phyloP scores from a whole-genome alignment of 2,888 invertebrate genomes.

The Trimorus sp. region DNA sequence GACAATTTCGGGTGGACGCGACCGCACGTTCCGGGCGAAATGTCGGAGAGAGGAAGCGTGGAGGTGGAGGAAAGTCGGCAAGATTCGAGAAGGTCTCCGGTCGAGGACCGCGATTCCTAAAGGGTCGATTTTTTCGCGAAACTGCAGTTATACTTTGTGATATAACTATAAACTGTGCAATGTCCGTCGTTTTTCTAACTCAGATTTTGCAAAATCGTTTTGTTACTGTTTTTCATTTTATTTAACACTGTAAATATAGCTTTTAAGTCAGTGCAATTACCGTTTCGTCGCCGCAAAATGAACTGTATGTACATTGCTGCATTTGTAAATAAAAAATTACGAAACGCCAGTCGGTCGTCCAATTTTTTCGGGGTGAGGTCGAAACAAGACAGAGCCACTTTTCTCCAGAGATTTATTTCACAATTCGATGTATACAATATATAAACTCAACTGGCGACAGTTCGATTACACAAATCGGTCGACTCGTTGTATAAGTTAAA shows the following conservation, averaged over 20 bases:
- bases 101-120: too few relatives aligned
- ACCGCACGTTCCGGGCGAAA: constrained; percentile 77
- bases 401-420: constrained; percentile 79
- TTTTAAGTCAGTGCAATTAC: too few relatives aligned
- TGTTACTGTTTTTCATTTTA: background rate
- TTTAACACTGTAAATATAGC: too few relatives aligned
- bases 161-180: constrained; percentile 34
- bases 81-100: constrained; percentile 30
- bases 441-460: constrained; percentile 77
- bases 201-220: too few relatives aligned
- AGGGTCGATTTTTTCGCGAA: too few relatives aligned
- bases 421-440: constrained; percentile 79
- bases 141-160: constrained; percentile 27
- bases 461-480: constrained; percentile 69
- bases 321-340: constrained; percentile 8
- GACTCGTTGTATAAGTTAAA: constrained; percentile 53
- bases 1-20: constrained; percentile 76
- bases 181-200: constrained; percentile 10
- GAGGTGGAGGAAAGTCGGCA: constrained; percentile 69
- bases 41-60: constrained; percentile 73
- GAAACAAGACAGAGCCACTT: constrained; percentile 45
- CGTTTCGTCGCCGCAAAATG: background rate
- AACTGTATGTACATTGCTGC: constrained; percentile 2
- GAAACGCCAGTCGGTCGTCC: background rate
- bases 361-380: background rate